Evolutionary conservation across 1,140 invertebrate species (phyloP), one percentile per base, ranked within the genome.

Genomic region (Venturia canescens): DNA sequence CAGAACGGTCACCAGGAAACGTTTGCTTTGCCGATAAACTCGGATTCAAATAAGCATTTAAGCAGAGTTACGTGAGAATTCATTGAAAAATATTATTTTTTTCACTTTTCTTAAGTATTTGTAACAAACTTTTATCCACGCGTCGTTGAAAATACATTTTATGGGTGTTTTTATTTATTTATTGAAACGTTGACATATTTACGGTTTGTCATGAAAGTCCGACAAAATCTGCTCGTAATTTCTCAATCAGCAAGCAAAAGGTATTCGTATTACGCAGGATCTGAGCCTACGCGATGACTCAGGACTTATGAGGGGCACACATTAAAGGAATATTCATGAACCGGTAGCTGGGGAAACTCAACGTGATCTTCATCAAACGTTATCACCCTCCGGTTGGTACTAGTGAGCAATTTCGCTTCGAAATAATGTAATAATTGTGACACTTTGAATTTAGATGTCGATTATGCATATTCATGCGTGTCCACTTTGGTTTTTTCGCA

Each of bases 261-360:
- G 53, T 1, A 57, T 44, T 6, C 13, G 38, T 44, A 44, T 44
- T 44, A 44, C 7, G 7, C 7, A 18, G 21, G 53, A 57, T 57
- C 21, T 57, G 18, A n/a, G 13, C 53, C 53, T 57, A 57, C 53
- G 53, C 53, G 16, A 57, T 18, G n/a, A 57, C 18, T 57, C 53
- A 9, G 53, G n/a, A 57, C 53, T n/a, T 57, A 57, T 57, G 21
- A 23, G 53, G 21, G 53, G 21, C 4, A 57, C 53, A 57, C 23
- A 21, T 63, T 23, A 63, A 26, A 63, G n/a, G 60, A 63, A 63
- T 63, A 63, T 63, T 63, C 60, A 63, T 63, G 60, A 63, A 63
- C 60, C 60, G 27, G 60, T 63, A 63, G 60, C 60, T 26, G 60
- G 60, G 60, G 60, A 63, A 63, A 63, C 60, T 15, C 60, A 26